Conservation (phyloP, 2,888 invertebrate species). For the Scelioninae gen. 1 region DNA sequence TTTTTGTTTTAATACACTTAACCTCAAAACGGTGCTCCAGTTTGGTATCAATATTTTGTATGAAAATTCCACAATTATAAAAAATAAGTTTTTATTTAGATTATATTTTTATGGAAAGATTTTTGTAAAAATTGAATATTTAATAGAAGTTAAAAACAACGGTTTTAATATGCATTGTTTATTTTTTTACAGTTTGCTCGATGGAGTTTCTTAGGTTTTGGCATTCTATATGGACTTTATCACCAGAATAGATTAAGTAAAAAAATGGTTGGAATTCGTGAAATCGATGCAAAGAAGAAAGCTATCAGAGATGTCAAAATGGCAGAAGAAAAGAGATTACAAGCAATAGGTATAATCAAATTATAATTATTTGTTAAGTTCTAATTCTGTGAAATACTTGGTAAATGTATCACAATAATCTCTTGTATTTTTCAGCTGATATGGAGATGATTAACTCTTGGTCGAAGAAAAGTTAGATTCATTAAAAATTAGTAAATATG, state of each 20-base stretch:
- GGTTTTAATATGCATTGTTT: slow-evolving; percentile 1
- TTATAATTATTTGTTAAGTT: too few species aligned
- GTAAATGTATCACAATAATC: too few species aligned
- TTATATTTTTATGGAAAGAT: neutral
- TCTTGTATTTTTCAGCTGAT: too few species aligned
- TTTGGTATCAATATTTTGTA: neutral
- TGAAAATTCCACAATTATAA: neutral
- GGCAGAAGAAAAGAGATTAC: slow-evolving; percentile 88
- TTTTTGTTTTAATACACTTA: neutral
- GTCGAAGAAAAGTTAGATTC: too few species aligned
- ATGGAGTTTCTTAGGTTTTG: slow-evolving; percentile 91
- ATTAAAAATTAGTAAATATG: too few species aligned
- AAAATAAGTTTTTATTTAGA: neutral
- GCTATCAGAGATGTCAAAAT: slow-evolving; percentile 89
- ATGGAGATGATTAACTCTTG: too few species aligned
- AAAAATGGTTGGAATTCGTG: slow-evolving; percentile 88
- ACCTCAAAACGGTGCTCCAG: slow-evolving; percentile 3
- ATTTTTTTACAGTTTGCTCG: slow-evolving; percentile 88
- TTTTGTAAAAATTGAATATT: neutral
- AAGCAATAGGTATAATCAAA: neutral
- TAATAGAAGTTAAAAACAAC: neutral
- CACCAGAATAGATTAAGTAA: slow-evolving; percentile 89
- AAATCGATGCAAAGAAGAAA: slow-evolving; percentile 89
- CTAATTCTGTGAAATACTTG: too few species aligned
- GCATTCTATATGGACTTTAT: slow-evolving; percentile 90